Conservation (phyloP, 2,888 invertebrate species). For the Panzeria rudis region DNA sequence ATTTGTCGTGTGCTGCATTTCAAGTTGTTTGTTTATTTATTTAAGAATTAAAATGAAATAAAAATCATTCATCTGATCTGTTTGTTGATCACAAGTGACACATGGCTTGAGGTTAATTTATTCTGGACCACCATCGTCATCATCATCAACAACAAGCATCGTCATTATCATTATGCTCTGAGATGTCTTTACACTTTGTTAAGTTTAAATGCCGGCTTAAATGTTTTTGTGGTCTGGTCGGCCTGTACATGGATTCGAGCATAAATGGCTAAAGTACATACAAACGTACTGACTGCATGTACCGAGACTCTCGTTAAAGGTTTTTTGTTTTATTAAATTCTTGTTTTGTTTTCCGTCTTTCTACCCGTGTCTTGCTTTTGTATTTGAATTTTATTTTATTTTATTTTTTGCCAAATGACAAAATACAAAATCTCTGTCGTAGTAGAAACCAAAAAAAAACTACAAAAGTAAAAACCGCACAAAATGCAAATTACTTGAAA, state of each 20-base stretch:
- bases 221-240: conserved; percentile 71
- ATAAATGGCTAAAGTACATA: conserved; percentile 65
- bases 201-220: conserved; percentile 72
- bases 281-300: conserved; percentile 65
- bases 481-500: conserved; percentile 75
- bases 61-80: conserved; percentile 65
- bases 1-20: conserved; percentile 61
- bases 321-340: conserved; percentile 16
- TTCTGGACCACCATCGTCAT: conserved; percentile 68
- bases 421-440: conserved; percentile 46
- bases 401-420: conserved; percentile 34
- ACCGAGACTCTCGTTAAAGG: conserved; percentile 32
- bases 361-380: conserved; percentile 22
- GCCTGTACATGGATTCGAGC: conserved; percentile 28
- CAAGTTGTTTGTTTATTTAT: conserved; percentile 67
- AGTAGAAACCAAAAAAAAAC: conserved; percentile 39
- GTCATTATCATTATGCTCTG: conserved; percentile 52
- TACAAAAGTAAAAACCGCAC: conserved; percentile 73
- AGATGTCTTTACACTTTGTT: conserved; percentile 71
- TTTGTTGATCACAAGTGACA: conserved; percentile 71
- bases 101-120: conserved; percentile 71
- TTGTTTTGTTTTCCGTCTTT: conserved; percentile 34
- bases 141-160: conserved; percentile 19
- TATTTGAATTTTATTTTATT: neutral
- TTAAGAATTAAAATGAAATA: conserved; percentile 30